phyloP scores from a whole-genome alignment of 1,140 invertebrate genomes.

The Ceratoteleas bidentatus region DNA sequence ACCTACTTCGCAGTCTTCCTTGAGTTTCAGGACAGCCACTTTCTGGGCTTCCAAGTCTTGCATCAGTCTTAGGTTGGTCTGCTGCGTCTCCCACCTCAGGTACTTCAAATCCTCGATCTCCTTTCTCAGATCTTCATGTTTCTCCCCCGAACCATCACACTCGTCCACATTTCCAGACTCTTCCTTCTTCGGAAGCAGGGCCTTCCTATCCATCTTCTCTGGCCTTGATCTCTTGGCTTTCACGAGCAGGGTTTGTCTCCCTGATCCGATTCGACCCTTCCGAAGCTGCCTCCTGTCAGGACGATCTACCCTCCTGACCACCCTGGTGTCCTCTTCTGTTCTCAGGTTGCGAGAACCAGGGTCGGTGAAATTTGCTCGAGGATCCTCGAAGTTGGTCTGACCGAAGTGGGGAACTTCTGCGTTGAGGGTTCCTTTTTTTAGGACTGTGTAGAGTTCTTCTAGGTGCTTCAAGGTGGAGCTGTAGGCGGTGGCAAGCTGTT shows the following conservation, averaged over 20 bases:
- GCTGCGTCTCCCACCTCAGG: slow-evolving; percentile 42
- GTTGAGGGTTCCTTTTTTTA: slow-evolving; percentile 63
- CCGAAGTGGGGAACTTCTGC: slow-evolving; percentile 15
- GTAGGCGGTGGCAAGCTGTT: slow-evolving; percentile 75
- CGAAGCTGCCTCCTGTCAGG: slow-evolving; percentile 17
- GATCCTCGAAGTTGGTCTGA: no score
- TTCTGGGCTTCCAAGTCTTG: slow-evolving; percentile 69
- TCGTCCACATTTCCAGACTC: background rate
- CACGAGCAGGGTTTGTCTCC: background rate
- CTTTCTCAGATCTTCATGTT: slow-evolving; percentile 26
- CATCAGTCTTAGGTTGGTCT: slow-evolving; percentile 68
- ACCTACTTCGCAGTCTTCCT: slow-evolving; percentile 71
- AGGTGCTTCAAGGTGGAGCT: slow-evolving; percentile 72
- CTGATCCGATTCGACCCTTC: background rate
- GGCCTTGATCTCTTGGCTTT: slow-evolving; percentile 26
- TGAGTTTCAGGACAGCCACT: slow-evolving; percentile 64
- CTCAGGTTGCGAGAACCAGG: no score
- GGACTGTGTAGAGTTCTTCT: slow-evolving; percentile 71
- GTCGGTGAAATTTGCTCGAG: no score
- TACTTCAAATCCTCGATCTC: slow-evolving; percentile 42
- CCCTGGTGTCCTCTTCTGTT: background rate
- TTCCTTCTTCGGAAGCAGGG: background rate
- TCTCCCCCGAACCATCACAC: background rate
- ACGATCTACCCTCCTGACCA: slow-evolving; percentile 5
- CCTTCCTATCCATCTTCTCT: slow-evolving; percentile 31